phyloP scores from a whole-genome alignment of 2,113 vertebrate species.

The Helogale parvula region DNA sequence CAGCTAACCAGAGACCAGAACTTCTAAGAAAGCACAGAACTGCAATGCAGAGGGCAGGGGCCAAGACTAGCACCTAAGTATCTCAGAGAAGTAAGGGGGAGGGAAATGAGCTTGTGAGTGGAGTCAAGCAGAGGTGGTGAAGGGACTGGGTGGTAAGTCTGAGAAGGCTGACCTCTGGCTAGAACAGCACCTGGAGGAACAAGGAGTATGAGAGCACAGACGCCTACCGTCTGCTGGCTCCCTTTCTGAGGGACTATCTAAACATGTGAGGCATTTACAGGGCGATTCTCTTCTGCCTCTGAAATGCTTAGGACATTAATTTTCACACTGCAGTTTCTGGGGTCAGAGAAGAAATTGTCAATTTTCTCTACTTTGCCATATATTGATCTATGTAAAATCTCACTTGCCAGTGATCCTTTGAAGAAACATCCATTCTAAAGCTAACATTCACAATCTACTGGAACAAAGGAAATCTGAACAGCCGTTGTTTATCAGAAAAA shows the following conservation, averaged over 20 bases:
- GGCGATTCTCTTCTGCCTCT: not conserved
- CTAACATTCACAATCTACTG: slow-evolving; percentile 22
- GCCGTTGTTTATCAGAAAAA: slow-evolving; percentile 60
- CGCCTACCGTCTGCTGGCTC: not conserved
- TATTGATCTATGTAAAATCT: not conserved
- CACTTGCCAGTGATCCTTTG: slow-evolving; percentile 8
- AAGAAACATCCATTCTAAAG: slow-evolving; percentile 48
- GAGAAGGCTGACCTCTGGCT: not conserved
- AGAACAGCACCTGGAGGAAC: not conserved
- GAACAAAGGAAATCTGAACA: slow-evolving; percentile 54
- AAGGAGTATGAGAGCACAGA: not conserved
- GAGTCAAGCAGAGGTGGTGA: not conserved
- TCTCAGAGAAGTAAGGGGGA: not conserved
- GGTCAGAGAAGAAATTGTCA: slow-evolving; percentile 12
- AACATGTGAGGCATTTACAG: not conserved
- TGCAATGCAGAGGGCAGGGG: not conserved
- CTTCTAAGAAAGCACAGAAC: not conserved
- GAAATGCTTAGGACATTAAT: not conserved
- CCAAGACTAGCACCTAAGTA: not conserved
- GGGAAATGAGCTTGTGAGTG: not conserved
- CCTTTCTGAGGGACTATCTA: not conserved
- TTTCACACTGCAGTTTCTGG: slow-evolving; percentile 35
- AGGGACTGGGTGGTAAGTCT: not conserved
- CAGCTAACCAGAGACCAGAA: not conserved
- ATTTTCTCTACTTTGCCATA: not conserved